Base-by-base conservation (phyloP, 2,797 vertebrate species). In the Myotis planiceps region DNA sequence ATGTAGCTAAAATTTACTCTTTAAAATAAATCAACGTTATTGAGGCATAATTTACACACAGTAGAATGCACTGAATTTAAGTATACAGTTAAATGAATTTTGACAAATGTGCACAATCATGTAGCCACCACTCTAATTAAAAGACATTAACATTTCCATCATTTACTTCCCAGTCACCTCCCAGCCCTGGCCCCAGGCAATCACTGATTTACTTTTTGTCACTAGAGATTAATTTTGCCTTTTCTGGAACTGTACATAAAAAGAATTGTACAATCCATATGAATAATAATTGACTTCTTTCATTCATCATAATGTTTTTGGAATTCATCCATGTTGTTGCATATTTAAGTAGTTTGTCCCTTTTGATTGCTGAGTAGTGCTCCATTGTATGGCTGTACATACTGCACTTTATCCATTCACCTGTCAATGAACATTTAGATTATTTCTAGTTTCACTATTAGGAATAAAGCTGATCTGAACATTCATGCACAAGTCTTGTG, bases 171-270 rank as follows among this genome's bases (percentile, higher is more conserved):
- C 37, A 55, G 37, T 74, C 42, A 87, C 15, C 27, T 68, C 15
- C 15, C 29, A 68, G 37, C 14, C 37, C 49, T 60, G 21, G 14
- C 34, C 68, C 18, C 7, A 90, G 53, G 66, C 9, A 85, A 71
- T 85, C 53, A 19, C 19, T 47, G 29, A 84, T 88, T 88, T 86
- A 34, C 42, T 93, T 92, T 85, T 53, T 80, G 51, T 87, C 58
- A 90, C 9, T 66, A n/a, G 6, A 71, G 27, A 81, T 80, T 76
- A 76, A 58, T 37, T 95, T 85, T 87, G 9, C 21, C 51, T 85
- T 81, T 88, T 76, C 78, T 88, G 37, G 21, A 39, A 68, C 81
- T 92, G 80, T 69, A 16, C 65, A 58, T 83, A 71, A 68, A 53
- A 37, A 71, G 23, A 79, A 45, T 68, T 15, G 27, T 39, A 32